Conservation (phyloP, 2,888 invertebrate species). For the Hydrotaea diabolus region DNA sequence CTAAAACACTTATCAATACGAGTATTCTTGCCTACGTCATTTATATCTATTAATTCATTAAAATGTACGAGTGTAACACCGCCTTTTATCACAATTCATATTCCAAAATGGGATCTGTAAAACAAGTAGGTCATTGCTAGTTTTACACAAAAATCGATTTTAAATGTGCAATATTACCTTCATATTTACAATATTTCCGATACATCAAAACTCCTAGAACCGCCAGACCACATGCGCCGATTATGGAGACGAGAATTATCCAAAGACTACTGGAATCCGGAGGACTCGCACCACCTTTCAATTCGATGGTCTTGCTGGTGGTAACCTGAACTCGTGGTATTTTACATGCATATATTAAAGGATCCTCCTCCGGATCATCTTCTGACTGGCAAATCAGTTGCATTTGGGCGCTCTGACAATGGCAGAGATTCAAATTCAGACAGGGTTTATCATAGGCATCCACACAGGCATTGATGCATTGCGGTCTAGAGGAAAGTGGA, state of each 20-base stretch:
- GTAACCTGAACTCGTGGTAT: not conserved
- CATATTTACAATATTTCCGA: constrained; percentile 3
- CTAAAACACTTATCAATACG: no score
- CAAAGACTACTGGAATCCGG: not conserved
- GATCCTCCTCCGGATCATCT: not conserved
- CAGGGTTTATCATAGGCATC: constrained; percentile 72
- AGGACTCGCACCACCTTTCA: not conserved
- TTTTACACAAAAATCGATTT: not conserved
- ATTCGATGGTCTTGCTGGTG: constrained; percentile 15
- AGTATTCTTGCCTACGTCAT: no score
- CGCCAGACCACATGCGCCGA: not conserved
- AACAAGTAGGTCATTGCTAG: no score
- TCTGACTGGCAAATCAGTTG: constrained; percentile 65
- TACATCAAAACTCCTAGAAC: constrained; percentile 2
- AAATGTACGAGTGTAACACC: no score
- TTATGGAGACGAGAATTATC: constrained; percentile 5
- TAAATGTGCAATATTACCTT: constrained; percentile 30
- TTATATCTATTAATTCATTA: no score
- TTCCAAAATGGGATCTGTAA: constrained; percentile 51
- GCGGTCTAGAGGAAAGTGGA: not conserved
- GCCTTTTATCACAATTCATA: constrained; percentile 50
- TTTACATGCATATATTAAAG: constrained; percentile 37
- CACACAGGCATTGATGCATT: constrained; percentile 69
- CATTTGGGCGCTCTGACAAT: constrained; percentile 60
- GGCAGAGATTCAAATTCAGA: constrained; percentile 67